Base-by-base conservation (phyloP, 2,113 vertebrate genomes). In the Rhynchomys soricoides region DNA sequence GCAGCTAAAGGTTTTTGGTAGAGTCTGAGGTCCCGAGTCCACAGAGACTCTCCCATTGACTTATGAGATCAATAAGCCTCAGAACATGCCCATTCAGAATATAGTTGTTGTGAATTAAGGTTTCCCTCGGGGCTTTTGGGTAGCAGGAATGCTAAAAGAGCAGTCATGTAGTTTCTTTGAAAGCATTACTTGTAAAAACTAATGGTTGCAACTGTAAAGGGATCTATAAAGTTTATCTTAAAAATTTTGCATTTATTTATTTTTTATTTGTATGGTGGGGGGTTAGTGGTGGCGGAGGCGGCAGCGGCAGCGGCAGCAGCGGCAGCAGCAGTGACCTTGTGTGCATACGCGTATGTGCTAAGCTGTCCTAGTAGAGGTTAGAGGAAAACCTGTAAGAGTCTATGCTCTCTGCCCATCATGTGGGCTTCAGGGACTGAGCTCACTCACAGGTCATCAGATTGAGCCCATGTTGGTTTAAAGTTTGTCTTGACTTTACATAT, bases 171-270 rank as follows among this genome's bases (percentile, higher is more conserved):
- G 52, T 50, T 87, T 64, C 50, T 90, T 95, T 89, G 86, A 66
- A 92, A 94, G 55, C 88, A 88, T 66, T 78, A 31, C 37, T 93
- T 57, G 68, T 55, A 78, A 90, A 82, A 62, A 37, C 73, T 77
- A 70, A 43, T 79, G 52, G 40, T 89, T 93, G 48, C 7, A 87
- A 55, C 37, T 71, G 21, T 93, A 88, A 91, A 89, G 45, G 93
- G 71, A 94, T 82, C 24, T 19, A 21, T 79, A 70, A 85, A 34
- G 16, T 94, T 93, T 79, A 75, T 81, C 55, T 96, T 92, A 64
- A 85, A 55, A 13, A 1, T 55, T 59, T 83, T 83, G 81, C 24
- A 40, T 62, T 62, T 40, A 26, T 81, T 81, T 82, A 40, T 82
- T 83, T 82, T 40, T 59, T 59, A 59, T 59, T 83, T 83, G 55